A percentile compares a stretch with the other conserved stretches of the same genome.
Conservation (phyloP, 2,888 invertebrate genomes). For the Gastracanthus pulcherrimus region DNA sequence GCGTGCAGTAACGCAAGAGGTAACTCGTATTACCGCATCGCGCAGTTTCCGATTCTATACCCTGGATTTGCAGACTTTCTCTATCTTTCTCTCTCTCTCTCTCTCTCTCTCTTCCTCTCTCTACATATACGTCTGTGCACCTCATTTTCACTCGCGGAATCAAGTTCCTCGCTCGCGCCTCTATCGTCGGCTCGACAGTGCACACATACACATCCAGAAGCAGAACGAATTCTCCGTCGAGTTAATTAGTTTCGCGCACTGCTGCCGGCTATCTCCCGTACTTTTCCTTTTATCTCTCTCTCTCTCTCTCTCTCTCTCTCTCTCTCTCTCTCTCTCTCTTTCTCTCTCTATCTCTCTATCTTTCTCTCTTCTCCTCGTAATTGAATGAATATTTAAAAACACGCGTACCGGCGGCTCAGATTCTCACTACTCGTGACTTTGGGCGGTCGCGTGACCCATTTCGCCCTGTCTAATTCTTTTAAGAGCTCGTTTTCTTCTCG, state of each 20-base stretch:
- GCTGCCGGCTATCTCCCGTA: background rate
- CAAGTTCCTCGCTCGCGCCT: background rate
- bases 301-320: background rate
- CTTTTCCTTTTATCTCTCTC: background rate
- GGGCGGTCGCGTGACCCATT: slow-evolving; percentile 2
- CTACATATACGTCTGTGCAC: background rate
- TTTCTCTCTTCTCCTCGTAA: background rate
- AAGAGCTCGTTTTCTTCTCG: background rate
- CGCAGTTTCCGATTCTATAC: background rate
- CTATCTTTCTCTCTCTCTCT: background rate
- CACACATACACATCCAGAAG: background rate
- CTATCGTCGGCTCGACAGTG: background rate
- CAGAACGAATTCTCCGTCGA: background rate
- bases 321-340: background rate
- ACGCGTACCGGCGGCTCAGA: background rate
- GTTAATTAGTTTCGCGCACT: slow-evolving; percentile 30
- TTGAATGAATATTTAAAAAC: slow-evolving; percentile 50
- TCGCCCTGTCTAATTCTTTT: background rate
- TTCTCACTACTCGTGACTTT: slow-evolving; percentile 4
- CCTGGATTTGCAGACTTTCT: background rate
- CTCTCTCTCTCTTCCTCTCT: background rate
- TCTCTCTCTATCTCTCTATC: background rate
- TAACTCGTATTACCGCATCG: background rate
- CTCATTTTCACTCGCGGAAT: background rate
- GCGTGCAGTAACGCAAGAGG: background rate